phyloP scores from a whole-genome alignment of 2,113 vertebrate genomes.

The Mesocricetus auratus region DNA sequence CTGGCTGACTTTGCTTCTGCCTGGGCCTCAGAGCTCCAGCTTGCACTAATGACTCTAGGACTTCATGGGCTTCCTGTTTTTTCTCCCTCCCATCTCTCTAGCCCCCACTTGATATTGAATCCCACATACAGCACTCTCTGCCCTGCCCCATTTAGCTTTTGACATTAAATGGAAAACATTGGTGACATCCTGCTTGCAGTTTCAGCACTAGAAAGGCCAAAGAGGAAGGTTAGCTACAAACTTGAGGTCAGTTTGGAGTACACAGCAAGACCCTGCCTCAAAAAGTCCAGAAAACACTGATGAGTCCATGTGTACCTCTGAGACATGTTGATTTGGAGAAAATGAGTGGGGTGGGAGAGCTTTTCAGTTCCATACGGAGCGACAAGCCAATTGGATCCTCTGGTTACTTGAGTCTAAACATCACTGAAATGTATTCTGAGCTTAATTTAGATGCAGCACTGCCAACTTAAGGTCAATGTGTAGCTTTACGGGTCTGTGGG shows the following conservation, averaged over 20 bases:
- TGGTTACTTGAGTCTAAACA: not conserved
- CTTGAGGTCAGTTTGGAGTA: not conserved
- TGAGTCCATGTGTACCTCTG: not conserved
- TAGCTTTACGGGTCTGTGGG: not conserved
- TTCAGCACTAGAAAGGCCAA: not conserved
- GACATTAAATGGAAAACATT: not conserved
- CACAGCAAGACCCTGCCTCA: not conserved
- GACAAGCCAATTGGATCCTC: constrained; percentile 2
- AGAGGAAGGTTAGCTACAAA: not conserved
- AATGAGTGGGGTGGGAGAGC: not conserved
- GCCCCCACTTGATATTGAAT: not conserved
- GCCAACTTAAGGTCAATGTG: constrained; percentile 13
- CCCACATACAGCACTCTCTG: not conserved
- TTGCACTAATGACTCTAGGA: not conserved
- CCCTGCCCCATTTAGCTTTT: not conserved
- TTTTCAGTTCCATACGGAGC: not conserved
- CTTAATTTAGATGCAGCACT: constrained; percentile 16
- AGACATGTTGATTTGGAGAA: constrained; percentile 51
- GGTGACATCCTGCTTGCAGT: not conserved
- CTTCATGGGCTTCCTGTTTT: not conserved
- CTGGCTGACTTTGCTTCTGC: constrained; percentile 21
- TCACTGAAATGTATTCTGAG: not conserved
- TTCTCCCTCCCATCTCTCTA: not conserved
- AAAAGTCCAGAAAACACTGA: not conserved
- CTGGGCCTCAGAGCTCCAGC: not conserved